Evolutionary conservation across 2,113 vertebrate species (phyloP).

Genomic region (Patagioenas fasciata): DNA sequence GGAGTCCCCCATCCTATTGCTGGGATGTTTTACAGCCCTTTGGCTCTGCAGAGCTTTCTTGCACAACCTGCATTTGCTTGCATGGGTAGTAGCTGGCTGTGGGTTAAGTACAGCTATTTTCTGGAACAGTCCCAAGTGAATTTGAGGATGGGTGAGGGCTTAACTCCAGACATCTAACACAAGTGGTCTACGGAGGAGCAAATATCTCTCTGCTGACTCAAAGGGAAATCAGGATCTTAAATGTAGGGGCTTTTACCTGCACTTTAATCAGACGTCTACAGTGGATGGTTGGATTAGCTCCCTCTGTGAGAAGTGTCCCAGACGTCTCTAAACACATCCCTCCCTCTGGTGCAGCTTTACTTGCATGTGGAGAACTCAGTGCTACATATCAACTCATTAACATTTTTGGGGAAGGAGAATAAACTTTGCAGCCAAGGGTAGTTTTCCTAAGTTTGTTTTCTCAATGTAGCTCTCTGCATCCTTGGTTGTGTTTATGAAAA

Average conservation of each 20-base stretch:
- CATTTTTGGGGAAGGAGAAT: neutral
- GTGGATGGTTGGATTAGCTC: neutral
- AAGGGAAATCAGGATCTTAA: neutral
- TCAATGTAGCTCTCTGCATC: neutral
- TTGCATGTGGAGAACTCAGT: neutral
- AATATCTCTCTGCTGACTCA: neutral
- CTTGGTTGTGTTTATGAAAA: constrained; percentile 27
- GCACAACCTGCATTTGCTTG: neutral
- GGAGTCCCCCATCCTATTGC: neutral
- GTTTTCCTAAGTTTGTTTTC: constrained; percentile 40
- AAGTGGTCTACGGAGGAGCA: neutral
- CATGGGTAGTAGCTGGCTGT: neutral
- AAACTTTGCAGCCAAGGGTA: constrained; percentile 50
- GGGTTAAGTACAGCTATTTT: neutral
- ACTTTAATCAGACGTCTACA: neutral
- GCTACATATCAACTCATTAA: neutral
- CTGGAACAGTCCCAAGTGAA: neutral
- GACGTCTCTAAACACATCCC: neutral
- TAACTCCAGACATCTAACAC: neutral
- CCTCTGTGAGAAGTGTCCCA: neutral
- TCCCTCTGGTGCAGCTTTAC: neutral
- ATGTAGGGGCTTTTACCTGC: neutral
- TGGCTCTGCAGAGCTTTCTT: neutral
- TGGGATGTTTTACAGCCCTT: neutral
- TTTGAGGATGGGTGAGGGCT: neutral